These are phyloP conservation scores for Xiphorhynchus erythropygius DNA, from an alignment of 2,797 vertebrate genomes.

Conservation along the genomic window DNA sequence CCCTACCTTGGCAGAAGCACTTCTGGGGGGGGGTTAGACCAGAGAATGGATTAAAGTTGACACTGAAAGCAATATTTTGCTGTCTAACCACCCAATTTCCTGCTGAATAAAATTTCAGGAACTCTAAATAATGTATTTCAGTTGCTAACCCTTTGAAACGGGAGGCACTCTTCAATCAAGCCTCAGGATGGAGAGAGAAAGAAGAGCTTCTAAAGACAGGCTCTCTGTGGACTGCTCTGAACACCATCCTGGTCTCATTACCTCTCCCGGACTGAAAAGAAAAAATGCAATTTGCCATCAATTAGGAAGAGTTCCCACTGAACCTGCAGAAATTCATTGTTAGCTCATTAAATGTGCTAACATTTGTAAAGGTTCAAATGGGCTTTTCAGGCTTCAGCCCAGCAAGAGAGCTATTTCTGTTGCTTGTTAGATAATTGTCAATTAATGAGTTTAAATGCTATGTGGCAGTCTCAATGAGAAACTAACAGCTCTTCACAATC, in stretches of 20 bases:
- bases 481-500: conserved; percentile 33
- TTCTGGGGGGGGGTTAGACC: background rate
- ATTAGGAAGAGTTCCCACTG: conserved; percentile 27
- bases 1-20: background rate
- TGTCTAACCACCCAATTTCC: background rate
- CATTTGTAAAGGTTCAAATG: conserved; percentile 21
- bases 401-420: background rate
- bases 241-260: background rate
- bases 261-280: background rate
- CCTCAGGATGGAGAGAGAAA: background rate
- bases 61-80: background rate
- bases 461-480: conserved; percentile 11
- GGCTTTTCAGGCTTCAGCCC: conserved; percentile 12
- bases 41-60: background rate
- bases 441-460: background rate
- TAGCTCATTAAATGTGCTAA: conserved; percentile 13
- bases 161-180: background rate
- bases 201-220: background rate
- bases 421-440: conserved; percentile 21
- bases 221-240: background rate
- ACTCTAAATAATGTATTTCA: background rate
- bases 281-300: conserved; percentile 3
- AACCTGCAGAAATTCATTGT: conserved; percentile 30
- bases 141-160: background rate
- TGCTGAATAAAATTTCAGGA: background rate